These are phyloP conservation scores for Drosophila hamatofila DNA, from an alignment of 2,888 invertebrate genomes.

Conservation along the genomic window DNA sequence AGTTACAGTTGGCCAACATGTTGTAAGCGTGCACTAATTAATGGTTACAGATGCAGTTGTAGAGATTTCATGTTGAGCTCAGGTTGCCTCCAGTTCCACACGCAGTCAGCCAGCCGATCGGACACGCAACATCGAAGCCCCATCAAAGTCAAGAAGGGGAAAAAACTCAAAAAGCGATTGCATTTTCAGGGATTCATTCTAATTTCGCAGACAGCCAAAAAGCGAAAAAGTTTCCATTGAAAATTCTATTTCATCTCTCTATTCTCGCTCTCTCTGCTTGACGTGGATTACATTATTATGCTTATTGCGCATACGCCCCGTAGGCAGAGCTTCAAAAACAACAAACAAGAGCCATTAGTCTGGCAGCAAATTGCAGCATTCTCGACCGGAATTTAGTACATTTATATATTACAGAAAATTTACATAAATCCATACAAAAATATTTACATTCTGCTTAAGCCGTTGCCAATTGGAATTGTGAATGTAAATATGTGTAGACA, in stretches of 20 bases:
- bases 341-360: slow-evolving; percentile 34
- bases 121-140: slow-evolving; percentile 73
- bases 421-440: slow-evolving; percentile 68
- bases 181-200: slow-evolving; percentile 36
- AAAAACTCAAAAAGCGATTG: slow-evolving; percentile 19
- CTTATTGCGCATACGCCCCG: slow-evolving; percentile 45
- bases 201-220: background rate
- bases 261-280: background rate
- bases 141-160: slow-evolving; percentile 43
- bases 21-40: slow-evolving; percentile 62
- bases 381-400: slow-evolving; percentile 24
- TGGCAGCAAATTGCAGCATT: slow-evolving; percentile 38
- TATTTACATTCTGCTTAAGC: slow-evolving; percentile 62
- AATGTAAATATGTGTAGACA: background rate
- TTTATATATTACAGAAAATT: slow-evolving; percentile 55
- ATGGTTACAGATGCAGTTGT: slow-evolving; percentile 70
- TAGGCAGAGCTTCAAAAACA: slow-evolving; percentile 5
- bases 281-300: slow-evolving; percentile 35
- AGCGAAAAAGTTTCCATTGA: background rate
- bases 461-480: slow-evolving; percentile 34
- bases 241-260: slow-evolving; percentile 23
- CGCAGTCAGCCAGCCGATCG: slow-evolving; percentile 44
- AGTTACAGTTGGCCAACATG: slow-evolving; percentile 31
- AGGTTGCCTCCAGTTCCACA: slow-evolving; percentile 23
- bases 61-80: slow-evolving; percentile 67